Evolutionary conservation across 1,140 invertebrate genomes (phyloP).

Genomic region (Saccostrea glomerata): DNA sequence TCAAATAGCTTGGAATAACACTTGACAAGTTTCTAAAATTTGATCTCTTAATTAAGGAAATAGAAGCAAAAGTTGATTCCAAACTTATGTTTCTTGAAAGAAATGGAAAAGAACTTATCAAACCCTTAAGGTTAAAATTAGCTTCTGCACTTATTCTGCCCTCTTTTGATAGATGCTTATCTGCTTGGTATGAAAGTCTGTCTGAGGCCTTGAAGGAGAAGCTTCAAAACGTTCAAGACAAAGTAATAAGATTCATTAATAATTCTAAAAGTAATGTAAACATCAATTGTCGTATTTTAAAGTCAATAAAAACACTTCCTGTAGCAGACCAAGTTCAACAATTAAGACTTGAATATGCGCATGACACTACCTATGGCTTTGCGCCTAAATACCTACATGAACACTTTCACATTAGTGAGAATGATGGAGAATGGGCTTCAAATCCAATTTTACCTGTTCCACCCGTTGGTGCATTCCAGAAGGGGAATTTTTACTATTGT

Average conservation of each 20-base stretch:
- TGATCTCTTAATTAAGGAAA: neutral
- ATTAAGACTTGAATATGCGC: neutral
- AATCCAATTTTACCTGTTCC: no score
- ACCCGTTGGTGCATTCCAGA: no score
- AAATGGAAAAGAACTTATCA: neutral
- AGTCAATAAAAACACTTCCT: neutral
- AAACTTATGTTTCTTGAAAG: neutral
- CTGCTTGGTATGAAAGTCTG: neutral
- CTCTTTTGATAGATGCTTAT: neutral
- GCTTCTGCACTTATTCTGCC: neutral
- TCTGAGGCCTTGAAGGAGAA: neutral
- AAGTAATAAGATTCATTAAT: no score
- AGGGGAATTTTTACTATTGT: no score
- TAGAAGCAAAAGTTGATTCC: neutral
- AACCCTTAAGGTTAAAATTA: neutral
- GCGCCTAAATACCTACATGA: neutral
- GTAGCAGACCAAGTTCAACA: neutral
- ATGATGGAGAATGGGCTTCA: neutral
- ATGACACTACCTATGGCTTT: neutral
- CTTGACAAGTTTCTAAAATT: neutral
- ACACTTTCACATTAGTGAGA: neutral
- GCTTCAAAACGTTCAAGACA: no score
- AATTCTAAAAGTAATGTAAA: neutral
- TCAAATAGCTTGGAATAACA: neutral
- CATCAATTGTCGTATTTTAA: neutral